Evolutionary conservation across 2,888 invertebrate genomes (phyloP), one percentile per base, ranked within the genome.

Genomic region (Sicus ferrugineus): DNA sequence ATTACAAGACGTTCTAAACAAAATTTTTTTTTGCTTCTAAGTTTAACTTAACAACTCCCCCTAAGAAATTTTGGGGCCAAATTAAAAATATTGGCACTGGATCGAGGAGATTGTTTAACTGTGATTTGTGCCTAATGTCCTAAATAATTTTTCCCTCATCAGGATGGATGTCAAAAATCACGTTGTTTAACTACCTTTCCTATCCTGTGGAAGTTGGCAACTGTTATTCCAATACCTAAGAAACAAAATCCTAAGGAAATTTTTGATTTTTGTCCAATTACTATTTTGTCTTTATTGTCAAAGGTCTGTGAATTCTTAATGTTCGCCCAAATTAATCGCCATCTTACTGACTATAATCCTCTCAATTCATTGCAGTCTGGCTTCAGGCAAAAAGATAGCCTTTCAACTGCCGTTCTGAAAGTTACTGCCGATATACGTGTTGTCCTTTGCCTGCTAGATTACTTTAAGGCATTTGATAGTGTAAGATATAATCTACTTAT

Each of bases 381-480:
- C 19, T 31, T 64, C 21, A 14, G 64, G 19, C 11, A 26, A 16
- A 28, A 16, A 19, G 50, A 64, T 28, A 64, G 64, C 26, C 31
- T 48, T 64, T 64, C 52, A 16, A 64, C 64, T 21, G 52, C 64
- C 11, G 14, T 28, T 9, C 16, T 48, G 3, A 48, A 63, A 21
- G 26, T 63, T 9, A 23, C 26, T n/a, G 9, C 38, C 19, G 21
- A 64, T 28, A 64, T 64, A 28, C 16, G 52, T 2, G 4, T 30
- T 7, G 28, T 48, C 2, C 31, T 64, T 2, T 50, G 64, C 19
- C n/a, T 62, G 9, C 46, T 64, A 4, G 62, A 62, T 16, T 46
- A 23, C 38, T 62, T 46, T 62, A 62, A 62, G 23, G 62, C 48
- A n/a, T 62, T 38, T 62, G 48, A 38, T 26, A 62, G 19, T 42